Evolutionary conservation across 2,113 vertebrate species (phyloP).

Genomic region (Synodontis membranacea): DNA sequence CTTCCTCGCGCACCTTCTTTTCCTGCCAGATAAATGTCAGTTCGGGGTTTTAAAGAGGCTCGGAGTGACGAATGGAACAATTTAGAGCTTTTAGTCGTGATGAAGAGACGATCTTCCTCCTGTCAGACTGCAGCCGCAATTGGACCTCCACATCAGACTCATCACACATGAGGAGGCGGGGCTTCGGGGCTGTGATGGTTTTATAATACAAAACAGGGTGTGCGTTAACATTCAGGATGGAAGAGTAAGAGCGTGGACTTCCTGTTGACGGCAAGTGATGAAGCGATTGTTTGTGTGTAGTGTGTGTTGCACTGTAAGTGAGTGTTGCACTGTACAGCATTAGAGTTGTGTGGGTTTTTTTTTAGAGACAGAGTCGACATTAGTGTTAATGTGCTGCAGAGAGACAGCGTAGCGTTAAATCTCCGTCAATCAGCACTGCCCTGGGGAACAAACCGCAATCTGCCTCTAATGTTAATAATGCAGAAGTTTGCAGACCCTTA

Average conservation of each 20-base stretch:
- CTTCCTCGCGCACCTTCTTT: background rate
- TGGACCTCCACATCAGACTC: slow-evolving; percentile 1
- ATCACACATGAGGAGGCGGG: background rate
- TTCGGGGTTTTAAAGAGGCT: background rate
- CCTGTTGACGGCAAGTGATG: background rate
- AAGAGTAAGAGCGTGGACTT: background rate
- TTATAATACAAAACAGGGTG: background rate
- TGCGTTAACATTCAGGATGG: background rate
- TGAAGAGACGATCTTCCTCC: background rate
- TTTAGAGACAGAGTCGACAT: background rate
- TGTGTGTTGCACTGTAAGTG: background rate
- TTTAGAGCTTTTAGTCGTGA: slow-evolving; percentile 7
- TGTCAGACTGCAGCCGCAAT: background rate
- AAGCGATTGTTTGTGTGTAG: background rate
- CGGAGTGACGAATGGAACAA: background rate
- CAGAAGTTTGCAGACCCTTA: background rate
- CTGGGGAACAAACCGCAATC: background rate
- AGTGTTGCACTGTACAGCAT: background rate
- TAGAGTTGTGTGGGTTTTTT: background rate
- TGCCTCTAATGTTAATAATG: background rate
- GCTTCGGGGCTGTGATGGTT: background rate
- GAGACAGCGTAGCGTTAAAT: background rate
- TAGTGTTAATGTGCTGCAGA: background rate
- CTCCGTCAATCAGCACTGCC: background rate
- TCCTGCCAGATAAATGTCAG: background rate